A percentile compares a stretch with the other conserved stretches of the same genome.
Conservation (phyloP, 2,888 invertebrate species). For the Platycnemis pennipes region DNA sequence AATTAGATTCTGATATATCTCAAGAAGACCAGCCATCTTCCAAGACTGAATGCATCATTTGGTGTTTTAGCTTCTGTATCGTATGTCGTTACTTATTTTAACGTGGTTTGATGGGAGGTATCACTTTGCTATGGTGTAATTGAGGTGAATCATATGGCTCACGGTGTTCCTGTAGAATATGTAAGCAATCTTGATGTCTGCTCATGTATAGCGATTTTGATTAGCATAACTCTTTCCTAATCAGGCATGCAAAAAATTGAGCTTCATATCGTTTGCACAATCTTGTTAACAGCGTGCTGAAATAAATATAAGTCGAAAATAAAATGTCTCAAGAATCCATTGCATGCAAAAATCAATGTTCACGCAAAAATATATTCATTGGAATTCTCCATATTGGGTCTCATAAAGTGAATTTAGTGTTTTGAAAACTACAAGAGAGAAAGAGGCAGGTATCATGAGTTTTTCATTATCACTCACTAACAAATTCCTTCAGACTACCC, state of each 20-base stretch:
- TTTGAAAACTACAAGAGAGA: not conserved
- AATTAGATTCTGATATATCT: no score
- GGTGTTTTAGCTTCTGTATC: not conserved
- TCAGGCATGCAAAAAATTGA: not conserved
- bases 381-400: not conserved
- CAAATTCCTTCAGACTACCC: no score
- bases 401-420: not conserved
- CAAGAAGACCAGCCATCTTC: no score
- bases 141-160: not conserved
- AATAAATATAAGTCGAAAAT: not conserved
- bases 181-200: not conserved
- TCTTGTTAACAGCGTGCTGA: constrained; percentile 5
- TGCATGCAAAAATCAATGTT: not conserved
- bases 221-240: not conserved
- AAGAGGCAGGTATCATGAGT: not conserved
- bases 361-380: not conserved
- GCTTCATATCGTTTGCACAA: not conserved
- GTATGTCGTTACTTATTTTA: not conserved
- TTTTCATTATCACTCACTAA: no score
- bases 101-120: not conserved
- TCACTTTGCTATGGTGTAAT: not conserved
- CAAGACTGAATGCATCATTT: no score
- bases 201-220: not conserved
- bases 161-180: not conserved
- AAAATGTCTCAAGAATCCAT: not conserved